Percentiles rank a stretch among this genome's conserved stretches.
These are phyloP conservation scores for Tenthredo distinguenda DNA, from an alignment of 2,888 invertebrate species.

Conservation along the genomic window DNA sequence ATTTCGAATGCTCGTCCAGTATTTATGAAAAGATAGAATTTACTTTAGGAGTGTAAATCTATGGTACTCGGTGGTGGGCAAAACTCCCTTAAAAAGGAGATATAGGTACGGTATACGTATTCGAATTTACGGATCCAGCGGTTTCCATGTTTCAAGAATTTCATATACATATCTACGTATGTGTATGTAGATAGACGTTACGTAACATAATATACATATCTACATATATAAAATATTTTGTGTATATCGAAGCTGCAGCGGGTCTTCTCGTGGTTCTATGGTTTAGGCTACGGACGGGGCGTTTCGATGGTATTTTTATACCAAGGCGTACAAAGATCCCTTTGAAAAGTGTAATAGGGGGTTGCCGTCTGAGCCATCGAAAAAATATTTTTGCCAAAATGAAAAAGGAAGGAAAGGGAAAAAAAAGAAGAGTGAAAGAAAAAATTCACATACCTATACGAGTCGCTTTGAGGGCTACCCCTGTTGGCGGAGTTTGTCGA, in stretches of 20 bases:
- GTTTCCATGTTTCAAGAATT: slow-evolving; percentile 33
- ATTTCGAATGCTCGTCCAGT: not conserved
- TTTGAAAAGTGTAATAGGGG: slow-evolving; percentile 41
- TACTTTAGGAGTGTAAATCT: not conserved
- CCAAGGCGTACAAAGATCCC: slow-evolving; percentile 25
- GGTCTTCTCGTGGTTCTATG: slow-evolving; percentile 6
- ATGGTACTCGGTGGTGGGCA: not conserved
- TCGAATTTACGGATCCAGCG: not conserved
- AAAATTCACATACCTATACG: not conserved
- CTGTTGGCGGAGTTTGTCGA: not conserved
- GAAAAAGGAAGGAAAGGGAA: not conserved
- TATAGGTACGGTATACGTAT: not conserved
- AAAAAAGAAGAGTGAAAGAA: not conserved
- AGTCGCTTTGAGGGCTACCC: not conserved
- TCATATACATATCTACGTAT: not conserved
- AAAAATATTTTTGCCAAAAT: slow-evolving; percentile 4
- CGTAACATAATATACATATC: not conserved
- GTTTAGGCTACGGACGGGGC: not conserved
- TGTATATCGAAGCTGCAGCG: not conserved
- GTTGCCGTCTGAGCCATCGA: not conserved
- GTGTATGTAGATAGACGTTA: not conserved
- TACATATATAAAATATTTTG: not conserved
- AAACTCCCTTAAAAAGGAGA: not conserved
- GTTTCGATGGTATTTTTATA: slow-evolving; percentile 44
- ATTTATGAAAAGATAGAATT: not conserved